Evolutionary conservation across 2,888 invertebrate genomes (phyloP).

Genomic region (Amphipyra tragopoginis): DNA sequence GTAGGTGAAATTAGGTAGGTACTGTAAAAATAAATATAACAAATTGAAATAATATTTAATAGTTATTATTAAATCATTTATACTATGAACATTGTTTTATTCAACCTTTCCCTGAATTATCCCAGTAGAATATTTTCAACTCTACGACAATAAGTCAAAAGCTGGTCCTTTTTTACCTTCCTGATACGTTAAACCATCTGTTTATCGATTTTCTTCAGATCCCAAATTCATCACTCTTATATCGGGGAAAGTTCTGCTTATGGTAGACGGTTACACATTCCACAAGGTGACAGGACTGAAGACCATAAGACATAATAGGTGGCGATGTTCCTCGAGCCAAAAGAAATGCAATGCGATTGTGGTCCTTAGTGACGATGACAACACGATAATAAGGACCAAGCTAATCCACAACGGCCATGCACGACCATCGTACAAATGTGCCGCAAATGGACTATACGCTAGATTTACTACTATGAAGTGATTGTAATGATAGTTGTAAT

Average conservation of each 20-base stretch:
- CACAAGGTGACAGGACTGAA: slow-evolving; percentile 28
- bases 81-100: neutral
- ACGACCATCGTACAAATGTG: slow-evolving; percentile 26
- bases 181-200: too few species aligned
- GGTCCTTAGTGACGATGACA: slow-evolving; percentile 29
- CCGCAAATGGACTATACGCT: slow-evolving; percentile 15
- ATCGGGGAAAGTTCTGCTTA: slow-evolving; percentile 38
- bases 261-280: slow-evolving; percentile 48
- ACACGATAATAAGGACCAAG: slow-evolving; percentile 23
- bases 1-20: neutral
- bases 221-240: slow-evolving; percentile 32
- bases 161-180: neutral
- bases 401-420: slow-evolving; percentile 48
- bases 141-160: too few species aligned
- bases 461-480: neutral
- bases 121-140: too few species aligned
- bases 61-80: neutral
- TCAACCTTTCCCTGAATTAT: too few species aligned
- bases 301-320: slow-evolving; percentile 33
- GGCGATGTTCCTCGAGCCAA: slow-evolving; percentile 49
- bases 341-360: slow-evolving; percentile 44
- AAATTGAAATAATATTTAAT: neutral
- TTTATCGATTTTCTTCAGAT: slow-evolving; percentile 23
- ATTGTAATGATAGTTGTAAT: neutral
- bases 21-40: neutral